Evolutionary conservation across 2,113 vertebrate genomes (phyloP).

Genomic region (Charina bottae): DNA sequence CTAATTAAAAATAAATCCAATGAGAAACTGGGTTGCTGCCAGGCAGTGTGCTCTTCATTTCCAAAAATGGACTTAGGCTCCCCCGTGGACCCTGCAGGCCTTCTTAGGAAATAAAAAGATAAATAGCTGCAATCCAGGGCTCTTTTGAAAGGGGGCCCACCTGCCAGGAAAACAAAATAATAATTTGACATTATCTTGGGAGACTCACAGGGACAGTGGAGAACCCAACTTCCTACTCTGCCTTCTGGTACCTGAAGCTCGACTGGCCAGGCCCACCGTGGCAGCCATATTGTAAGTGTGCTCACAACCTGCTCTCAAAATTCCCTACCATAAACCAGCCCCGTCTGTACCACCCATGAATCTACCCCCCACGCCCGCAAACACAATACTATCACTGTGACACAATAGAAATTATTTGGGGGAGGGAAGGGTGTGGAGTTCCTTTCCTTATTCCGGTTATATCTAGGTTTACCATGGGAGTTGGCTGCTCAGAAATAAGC

Average conservation of each 20-base stretch:
- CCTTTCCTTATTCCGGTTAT: slow-evolving; percentile 45
- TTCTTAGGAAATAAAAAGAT: neutral
- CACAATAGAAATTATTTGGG: neutral
- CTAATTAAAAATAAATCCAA: neutral
- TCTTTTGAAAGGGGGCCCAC: neutral
- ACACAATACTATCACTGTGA: neutral
- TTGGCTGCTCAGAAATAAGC: slow-evolving; percentile 51
- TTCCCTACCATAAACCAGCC: neutral
- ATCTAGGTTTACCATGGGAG: slow-evolving; percentile 24
- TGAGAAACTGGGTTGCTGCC: neutral
- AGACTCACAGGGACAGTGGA: neutral
- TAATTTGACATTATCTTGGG: neutral
- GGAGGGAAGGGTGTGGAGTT: slow-evolving; percentile 45
- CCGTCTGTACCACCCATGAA: neutral
- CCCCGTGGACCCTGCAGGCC: neutral
- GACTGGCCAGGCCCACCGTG: neutral
- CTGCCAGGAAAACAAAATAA: neutral
- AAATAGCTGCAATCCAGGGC: neutral
- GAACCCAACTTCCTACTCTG: neutral
- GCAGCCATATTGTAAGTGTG: neutral
- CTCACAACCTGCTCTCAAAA: neutral
- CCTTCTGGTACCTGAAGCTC: neutral
- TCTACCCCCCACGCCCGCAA: neutral
- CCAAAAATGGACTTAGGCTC: neutral
- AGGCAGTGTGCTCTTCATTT: neutral